Percentiles rank a stretch among this genome's conserved stretches.
Evolutionary conservation across 2,888 invertebrate genomes (phyloP).

Genomic region (Synanthedon andrenaeformis): DNA sequence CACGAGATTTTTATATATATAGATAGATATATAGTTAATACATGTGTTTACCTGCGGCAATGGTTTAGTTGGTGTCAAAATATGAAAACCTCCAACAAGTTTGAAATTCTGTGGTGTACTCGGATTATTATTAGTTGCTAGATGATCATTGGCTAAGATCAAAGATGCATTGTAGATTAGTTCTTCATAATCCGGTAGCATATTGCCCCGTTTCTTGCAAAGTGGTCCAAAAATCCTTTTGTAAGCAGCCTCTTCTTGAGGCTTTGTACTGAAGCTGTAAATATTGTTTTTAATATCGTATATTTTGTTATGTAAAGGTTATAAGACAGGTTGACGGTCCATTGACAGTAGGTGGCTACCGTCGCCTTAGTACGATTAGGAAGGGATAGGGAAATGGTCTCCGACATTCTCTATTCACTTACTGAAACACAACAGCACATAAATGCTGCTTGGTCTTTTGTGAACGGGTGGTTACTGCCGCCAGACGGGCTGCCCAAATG

Average conservation of each 20-base stretch:
- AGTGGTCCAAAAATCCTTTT: constrained; percentile 19
- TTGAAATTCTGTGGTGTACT: constrained; percentile 33
- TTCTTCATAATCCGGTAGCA: constrained; percentile 30
- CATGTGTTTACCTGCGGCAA: constrained; percentile 27
- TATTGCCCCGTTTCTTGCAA: constrained; percentile 27
- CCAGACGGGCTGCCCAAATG: too few relatives aligned
- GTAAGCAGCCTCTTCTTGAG: constrained; percentile 23
- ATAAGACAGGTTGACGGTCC: too few relatives aligned
- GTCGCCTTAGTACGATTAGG: too few relatives aligned
- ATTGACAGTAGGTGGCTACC: too few relatives aligned
- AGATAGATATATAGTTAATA: too few relatives aligned
- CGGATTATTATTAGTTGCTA: constrained; percentile 24
- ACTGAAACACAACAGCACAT: too few relatives aligned
- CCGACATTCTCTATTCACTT: too few relatives aligned
- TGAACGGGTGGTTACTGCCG: too few relatives aligned
- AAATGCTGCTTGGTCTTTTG: too few relatives aligned
- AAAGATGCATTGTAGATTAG: constrained; percentile 32
- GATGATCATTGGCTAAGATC: constrained; percentile 33
- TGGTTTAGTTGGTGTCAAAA: constrained; percentile 23
- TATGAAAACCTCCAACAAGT: constrained; percentile 38
- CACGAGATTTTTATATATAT: too few relatives aligned
- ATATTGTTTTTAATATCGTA: neutral
- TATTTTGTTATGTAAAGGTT: too few relatives aligned
- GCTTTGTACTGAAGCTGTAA: neutral
- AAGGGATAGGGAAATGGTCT: too few relatives aligned